Base-by-base conservation (phyloP, 2,113 vertebrate genomes). In the Patagioenas fasciata region DNA sequence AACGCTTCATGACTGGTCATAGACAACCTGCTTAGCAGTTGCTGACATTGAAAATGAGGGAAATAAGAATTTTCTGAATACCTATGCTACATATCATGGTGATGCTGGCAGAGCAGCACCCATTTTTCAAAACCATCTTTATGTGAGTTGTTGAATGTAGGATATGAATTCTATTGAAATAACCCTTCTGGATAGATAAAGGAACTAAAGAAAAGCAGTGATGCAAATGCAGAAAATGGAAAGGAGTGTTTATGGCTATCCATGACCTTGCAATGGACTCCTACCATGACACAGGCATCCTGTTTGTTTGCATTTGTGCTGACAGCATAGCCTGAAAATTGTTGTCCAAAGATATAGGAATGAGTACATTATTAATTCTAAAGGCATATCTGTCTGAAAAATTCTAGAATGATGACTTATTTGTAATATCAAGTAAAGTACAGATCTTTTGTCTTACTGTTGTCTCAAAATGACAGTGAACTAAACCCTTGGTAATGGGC, bases 371-470 rank as follows among this genome's bases (percentile, higher is more conserved):
- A 66, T 53, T 92, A 36, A 86, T 86, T 93, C 26, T 34, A 72
- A 80, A 90, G 18, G 60, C 69, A 61, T 0, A 6, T 50, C 48
- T 65, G 21, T 48, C 74, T 90, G 72, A 91, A 93, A 94, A 95
- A 44, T 25, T 87, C 54, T 87, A 24, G 73, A 93, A 85, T 56
- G 67, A 89, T 71, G 51, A 82, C 71, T 89, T 93, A 89, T 83
- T 79, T 17, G 9, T 36, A 77, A 70, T 69, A 92, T 48, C 67
- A 92, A 91, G 36, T 51, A 87, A 88, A 95, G 66, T 62, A 88
- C 71, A 83, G 71, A 29, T 93, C 86, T 89, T 97, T 89, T 91
- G 85, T 95, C 74, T 89, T 75, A 75, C 61, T 96, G 93, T 91
- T 93, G 80, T 88, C 44, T 91, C 48, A 74, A 65, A 92, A 83